Evolutionary conservation across 2,888 invertebrate species (phyloP).

Genomic region (Prosopocoilus inquinatus): DNA sequence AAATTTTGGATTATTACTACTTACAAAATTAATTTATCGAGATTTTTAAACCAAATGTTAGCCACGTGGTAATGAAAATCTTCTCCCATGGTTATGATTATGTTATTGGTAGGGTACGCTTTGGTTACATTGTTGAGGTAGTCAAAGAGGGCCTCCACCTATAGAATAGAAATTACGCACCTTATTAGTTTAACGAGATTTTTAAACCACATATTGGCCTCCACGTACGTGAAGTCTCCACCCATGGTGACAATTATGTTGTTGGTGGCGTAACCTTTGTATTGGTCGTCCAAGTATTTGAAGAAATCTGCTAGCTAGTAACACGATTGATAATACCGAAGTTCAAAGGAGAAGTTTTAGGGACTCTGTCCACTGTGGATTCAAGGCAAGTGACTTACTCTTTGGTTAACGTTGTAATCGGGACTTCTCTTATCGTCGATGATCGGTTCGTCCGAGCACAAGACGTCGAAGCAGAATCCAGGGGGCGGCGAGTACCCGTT

Average conservation of each 20-base stretch:
- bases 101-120: conserved; percentile 65
- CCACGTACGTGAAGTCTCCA: conserved; percentile 65
- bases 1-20: too few relatives aligned
- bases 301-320: conserved; percentile 39
- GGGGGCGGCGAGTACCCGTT: conserved; percentile 82
- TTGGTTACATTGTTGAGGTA: conserved; percentile 56
- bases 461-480: conserved; percentile 91
- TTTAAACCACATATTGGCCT: conserved; percentile 62
- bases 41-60: conserved; percentile 75
- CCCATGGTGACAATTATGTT: conserved; percentile 72
- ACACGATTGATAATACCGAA: conserved; percentile 1
- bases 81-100: conserved; percentile 90
- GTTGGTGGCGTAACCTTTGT: conserved; percentile 55
- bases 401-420: conserved; percentile 76
- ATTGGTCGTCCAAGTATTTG: conserved; percentile 46
- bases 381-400: conserved; percentile 58
- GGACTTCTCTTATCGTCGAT: conserved; percentile 78
- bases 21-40: conserved; percentile 86
- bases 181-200: conserved; percentile 74
- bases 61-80: conserved; percentile 86
- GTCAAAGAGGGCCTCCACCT: conserved; percentile 61
- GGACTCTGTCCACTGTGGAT: too few relatives aligned
- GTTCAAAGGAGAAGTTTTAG: not conserved
- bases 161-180: conserved; percentile 44
- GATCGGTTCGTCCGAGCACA: conserved; percentile 82